Base-by-base conservation (phyloP, 1,140 invertebrate genomes). In the Drosophila nasuta region DNA sequence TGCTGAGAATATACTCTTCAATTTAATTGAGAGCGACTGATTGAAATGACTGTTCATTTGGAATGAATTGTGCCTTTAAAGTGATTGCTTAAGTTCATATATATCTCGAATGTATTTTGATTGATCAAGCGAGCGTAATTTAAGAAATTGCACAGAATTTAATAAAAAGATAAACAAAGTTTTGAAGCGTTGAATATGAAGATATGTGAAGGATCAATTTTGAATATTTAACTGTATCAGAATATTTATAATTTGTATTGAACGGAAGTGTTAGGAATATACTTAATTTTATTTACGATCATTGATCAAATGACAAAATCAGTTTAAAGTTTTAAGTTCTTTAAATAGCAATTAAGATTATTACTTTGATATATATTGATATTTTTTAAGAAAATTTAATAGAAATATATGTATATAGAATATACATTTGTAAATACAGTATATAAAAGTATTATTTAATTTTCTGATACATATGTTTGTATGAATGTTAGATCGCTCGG, bases 1-100 rank as follows among this genome's bases (percentile, higher is more conserved):
- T 62, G 43, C 35, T 64, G 73, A 43, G 73, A 75, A 71, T 64
- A 17, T 13, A 17, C 59, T 38, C 17, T 35, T 49, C 71, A 68
- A 56, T 54, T 54, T 7, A 57, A 60, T 63, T 43, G 45, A 51
- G 17, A 49, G 17, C 33, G n/a, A 38, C 11, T 48, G 25, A 57
- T 69, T 74, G 20, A 48, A 60, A 41, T 38, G 30, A 8, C 38
- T 11, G 15, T 35, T 62, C 13, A 13, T 62, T 43, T 54, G 17
- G 15, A 54, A 54, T 35, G 8, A 54, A 64, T 51, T 43, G 20
- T 25, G 56, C 48, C 13, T 20, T 10, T 0, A 46, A 60, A 45
- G 7, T 45, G 15, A n/a, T 0, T 35, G 15, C 11, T 58, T 13
- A 15, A 0, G 0, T 11, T 43, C 13, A 8, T 49, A 48, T 30